Conservation (phyloP, 2,113 vertebrate genomes). For the Ondatra zibethicus region DNA sequence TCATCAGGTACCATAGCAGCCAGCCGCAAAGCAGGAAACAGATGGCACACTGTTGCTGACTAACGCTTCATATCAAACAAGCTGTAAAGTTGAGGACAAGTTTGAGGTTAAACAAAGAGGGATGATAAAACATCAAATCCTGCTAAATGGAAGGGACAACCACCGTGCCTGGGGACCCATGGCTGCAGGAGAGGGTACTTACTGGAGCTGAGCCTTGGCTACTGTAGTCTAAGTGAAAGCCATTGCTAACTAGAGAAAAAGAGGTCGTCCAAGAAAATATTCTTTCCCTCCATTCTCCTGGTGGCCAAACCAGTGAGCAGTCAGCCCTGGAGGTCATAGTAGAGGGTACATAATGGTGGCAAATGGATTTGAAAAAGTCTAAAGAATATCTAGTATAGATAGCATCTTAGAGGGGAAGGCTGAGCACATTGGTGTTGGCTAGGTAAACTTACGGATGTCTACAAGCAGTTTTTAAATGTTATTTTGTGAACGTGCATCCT, state of each 20-base stretch:
- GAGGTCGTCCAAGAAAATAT: neutral
- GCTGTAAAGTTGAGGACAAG: conserved; percentile 30
- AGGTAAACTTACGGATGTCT: neutral
- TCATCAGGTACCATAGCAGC: neutral
- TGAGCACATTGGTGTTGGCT: neutral
- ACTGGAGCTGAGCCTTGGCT: neutral
- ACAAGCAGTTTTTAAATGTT: neutral
- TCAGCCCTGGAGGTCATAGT: neutral
- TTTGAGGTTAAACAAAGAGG: conserved; percentile 41
- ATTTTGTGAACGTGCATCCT: neutral
- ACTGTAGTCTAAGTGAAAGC: neutral
- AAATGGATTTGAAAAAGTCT: neutral
- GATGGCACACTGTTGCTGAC: neutral
- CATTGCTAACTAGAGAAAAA: neutral
- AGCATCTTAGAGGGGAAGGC: neutral
- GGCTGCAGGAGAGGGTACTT: neutral
- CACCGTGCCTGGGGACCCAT: neutral
- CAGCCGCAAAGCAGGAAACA: conserved; percentile 35
- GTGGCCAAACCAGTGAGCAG: neutral
- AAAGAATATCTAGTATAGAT: neutral
- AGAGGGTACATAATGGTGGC: neutral
- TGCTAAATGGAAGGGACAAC: neutral
- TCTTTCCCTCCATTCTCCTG: neutral
- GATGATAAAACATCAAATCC: neutral
- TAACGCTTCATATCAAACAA: conserved; percentile 20